Evolutionary conservation across 2,113 vertebrate species (phyloP), one percentile per base, ranked within the genome.

Genomic region (Psilopogon haemacephalus): DNA sequence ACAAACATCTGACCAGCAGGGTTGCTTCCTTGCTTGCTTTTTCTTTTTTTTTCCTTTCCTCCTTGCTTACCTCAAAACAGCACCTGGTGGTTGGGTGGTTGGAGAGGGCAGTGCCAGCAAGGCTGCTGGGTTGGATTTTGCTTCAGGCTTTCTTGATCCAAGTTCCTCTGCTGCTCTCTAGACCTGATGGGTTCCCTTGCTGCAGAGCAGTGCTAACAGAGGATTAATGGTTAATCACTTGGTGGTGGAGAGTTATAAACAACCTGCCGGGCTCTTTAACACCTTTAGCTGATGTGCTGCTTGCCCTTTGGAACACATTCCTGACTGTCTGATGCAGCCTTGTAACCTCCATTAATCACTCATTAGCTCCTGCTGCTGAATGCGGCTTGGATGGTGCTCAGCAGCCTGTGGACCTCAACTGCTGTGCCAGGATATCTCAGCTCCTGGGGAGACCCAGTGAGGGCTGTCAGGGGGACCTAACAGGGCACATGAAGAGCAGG

Each of bases 221-320:
- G 86, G 96, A 81, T 93, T 93, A 94, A 81, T 75, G 90, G 79
- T 65, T 38, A 86, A 93, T 93, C 50, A 1, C 42, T 44, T 70
- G 91, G 77, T 94, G 70, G 28, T 37, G 48, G 71, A n/a, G 48
- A 76, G 96, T 58, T 90, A 58, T 95, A 94, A 94, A 94, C 94
- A 95, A 94, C 83, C 94, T 81, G 84, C 26, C 6, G 40, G 79
- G 60, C 88, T 90, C 92, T 65, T 94, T 93, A 90, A 95, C 95
- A 88, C 88, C 94, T 96, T 23, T 16, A 0, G 4, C 75, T 4
- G 90, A n/a, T 92, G 93, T 15, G 88, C 79, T 86, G 10, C 2
- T 54, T 33, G 91, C 94, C 89, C 94, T 72, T 42, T 86, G 12
- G 17, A 24, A 33, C 62, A 16, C 91, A 5, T 62, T 95, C 89